A percentile compares a stretch with the other conserved stretches of the same genome.
These are phyloP conservation scores for Epicampocera succincta DNA, from an alignment of 2,888 invertebrate genomes.

Conservation along the genomic window DNA sequence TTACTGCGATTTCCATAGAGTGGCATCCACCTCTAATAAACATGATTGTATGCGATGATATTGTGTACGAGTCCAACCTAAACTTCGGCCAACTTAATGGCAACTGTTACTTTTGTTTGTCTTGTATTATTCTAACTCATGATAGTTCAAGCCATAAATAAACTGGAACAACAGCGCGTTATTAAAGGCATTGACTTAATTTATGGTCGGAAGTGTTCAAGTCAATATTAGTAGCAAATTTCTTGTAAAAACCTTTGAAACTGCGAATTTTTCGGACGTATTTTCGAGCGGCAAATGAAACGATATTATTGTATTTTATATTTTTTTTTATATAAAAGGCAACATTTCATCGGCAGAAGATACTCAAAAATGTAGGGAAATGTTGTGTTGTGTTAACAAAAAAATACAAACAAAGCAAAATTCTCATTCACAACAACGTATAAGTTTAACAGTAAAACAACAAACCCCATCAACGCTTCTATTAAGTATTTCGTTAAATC, in stretches of 20 bases:
- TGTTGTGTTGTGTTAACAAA: no score
- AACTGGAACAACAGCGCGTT: neutral
- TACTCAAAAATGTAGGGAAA: no score
- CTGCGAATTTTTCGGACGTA: no score
- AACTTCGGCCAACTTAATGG: neutral
- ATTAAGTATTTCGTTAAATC: no score
- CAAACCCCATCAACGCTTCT: no score
- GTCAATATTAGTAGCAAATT: neutral
- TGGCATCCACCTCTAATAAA: neutral
- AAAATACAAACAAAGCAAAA: no score
- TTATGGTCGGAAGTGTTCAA: neutral
- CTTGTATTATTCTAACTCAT: neutral
- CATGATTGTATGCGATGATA: slow-evolving; percentile 24
- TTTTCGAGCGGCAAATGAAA: no score
- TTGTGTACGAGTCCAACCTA: slow-evolving; percentile 30
- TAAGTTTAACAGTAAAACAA: no score
- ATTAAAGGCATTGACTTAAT: neutral
- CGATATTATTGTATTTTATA: no score
- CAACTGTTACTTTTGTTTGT: slow-evolving; percentile 3
- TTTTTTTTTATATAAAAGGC: no score
- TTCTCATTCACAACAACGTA: no score
- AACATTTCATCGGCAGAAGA: no score
- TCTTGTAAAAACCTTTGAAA: neutral
- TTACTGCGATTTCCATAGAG: neutral
- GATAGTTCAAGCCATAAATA: slow-evolving; percentile 9